Evolutionary conservation across 2,113 vertebrate genomes (phyloP).

Genomic region (Pyrgilauda ruficollis): DNA sequence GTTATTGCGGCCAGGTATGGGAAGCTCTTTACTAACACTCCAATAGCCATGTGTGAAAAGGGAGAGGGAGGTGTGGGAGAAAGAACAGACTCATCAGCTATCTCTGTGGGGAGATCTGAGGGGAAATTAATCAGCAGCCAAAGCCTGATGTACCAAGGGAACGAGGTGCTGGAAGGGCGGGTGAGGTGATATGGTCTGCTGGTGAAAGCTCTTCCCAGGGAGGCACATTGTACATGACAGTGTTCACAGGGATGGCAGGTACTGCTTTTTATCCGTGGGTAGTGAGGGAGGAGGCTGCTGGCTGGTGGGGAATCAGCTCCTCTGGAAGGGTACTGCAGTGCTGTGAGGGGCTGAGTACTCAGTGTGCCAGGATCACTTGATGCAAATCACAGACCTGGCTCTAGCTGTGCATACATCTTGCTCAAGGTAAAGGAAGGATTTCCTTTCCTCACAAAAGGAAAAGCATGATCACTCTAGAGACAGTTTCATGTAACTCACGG

Average conservation of each 20-base stretch:
- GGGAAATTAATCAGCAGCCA: neutral
- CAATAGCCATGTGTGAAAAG: neutral
- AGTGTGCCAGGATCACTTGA: neutral
- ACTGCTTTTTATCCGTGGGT: neutral
- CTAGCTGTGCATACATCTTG: neutral
- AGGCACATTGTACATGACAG: accelerated
- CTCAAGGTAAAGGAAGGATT: neutral
- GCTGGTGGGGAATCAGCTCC: neutral
- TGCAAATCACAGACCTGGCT: neutral
- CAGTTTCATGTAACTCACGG: neutral
- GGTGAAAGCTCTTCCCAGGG: neutral
- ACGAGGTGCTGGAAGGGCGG: neutral
- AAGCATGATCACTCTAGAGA: neutral
- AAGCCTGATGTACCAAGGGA: neutral
- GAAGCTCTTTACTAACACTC: neutral
- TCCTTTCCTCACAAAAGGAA: neutral
- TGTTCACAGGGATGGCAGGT: neutral
- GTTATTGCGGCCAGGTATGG: constrained; percentile 51
- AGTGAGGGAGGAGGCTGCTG: neutral
- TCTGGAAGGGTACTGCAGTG: neutral
- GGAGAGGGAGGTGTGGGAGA: neutral
- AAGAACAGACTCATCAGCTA: neutral
- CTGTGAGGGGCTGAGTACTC: neutral
- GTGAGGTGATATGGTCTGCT: neutral
- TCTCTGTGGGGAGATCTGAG: neutral